Evolutionary conservation across 2,888 invertebrate genomes (phyloP).

Genomic region (Nomada ferruginata): DNA sequence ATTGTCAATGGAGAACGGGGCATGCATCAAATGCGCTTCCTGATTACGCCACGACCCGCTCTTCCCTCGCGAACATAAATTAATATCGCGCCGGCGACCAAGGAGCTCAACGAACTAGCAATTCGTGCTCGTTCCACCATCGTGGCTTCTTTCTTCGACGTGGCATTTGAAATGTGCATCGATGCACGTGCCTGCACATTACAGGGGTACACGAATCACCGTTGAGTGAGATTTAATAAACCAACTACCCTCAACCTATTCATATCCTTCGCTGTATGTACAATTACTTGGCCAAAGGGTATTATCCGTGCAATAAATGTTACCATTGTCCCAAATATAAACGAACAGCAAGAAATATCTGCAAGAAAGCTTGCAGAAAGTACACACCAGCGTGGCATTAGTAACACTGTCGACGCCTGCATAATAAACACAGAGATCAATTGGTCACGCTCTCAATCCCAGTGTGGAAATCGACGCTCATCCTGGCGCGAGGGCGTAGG

Average conservation of each 20-base stretch:
- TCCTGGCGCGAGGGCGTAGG: constrained; percentile 17
- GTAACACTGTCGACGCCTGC: background rate
- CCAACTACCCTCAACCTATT: no score
- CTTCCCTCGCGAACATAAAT: constrained; percentile 40
- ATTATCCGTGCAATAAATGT: background rate
- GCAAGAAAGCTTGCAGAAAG: no score
- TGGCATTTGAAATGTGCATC: constrained; percentile 8
- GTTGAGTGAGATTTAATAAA: background rate
- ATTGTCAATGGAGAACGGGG: constrained; percentile 52
- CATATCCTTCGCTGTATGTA: background rate
- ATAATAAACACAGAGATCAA: background rate
- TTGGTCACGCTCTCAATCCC: background rate
- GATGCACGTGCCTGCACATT: background rate
- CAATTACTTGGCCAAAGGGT: background rate
- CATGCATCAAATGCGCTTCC: constrained; percentile 37
- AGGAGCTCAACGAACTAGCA: background rate
- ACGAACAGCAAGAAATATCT: background rate
- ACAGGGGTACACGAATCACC: background rate
- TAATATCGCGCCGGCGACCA: constrained; percentile 32
- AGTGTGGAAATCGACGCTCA: constrained; percentile 59
- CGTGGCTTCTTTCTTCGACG: background rate
- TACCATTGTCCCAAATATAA: background rate
- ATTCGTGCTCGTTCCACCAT: background rate
- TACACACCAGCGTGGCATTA: no score
- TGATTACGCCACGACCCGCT: constrained; percentile 41